phyloP scores from a whole-genome alignment of 2,113 vertebrate species.

The Pungitius pungitius region DNA sequence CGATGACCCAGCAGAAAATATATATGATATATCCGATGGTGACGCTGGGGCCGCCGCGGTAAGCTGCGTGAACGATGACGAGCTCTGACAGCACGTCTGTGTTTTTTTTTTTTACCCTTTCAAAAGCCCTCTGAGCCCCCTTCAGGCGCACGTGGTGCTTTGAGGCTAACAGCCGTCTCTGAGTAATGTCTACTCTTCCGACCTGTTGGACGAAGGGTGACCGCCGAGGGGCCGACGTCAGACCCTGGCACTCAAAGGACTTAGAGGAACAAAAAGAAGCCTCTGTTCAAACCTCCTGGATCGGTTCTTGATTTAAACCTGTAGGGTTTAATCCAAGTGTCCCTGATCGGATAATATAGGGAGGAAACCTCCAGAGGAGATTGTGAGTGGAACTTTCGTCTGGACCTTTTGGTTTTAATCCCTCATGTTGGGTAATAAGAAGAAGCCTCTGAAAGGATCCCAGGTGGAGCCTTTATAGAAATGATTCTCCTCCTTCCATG shows the following conservation, averaged over 20 bases:
- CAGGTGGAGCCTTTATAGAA: neutral
- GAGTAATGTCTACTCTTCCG: slow-evolving; percentile 19
- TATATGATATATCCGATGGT: slow-evolving; percentile 38
- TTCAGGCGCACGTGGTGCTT: slow-evolving; percentile 29
- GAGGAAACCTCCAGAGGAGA: neutral
- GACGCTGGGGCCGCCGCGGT: too few species aligned
- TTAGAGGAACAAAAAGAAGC: neutral
- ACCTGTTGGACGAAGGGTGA: too few species aligned
- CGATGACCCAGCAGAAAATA: slow-evolving; percentile 35
- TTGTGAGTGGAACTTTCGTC: neutral
- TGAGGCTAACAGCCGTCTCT: slow-evolving; percentile 35
- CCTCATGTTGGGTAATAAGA: neutral
- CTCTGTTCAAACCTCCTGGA: neutral
- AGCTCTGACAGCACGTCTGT: slow-evolving; percentile 69
- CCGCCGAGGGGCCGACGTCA: too few species aligned
- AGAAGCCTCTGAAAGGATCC: neutral
- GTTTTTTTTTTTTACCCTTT: too few species aligned
- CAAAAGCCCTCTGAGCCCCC: slow-evolving; percentile 7
- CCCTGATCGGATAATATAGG: too few species aligned
- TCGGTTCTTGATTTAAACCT: neutral
- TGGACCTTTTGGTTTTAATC: neutral
- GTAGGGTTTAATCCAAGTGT: too few species aligned
- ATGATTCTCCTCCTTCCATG: neutral
- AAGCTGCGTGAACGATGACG: slow-evolving; percentile 61
- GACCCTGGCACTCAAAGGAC: neutral